phyloP scores from a whole-genome alignment of 2,888 invertebrate genomes.

The Liposcelis brunnea region DNA sequence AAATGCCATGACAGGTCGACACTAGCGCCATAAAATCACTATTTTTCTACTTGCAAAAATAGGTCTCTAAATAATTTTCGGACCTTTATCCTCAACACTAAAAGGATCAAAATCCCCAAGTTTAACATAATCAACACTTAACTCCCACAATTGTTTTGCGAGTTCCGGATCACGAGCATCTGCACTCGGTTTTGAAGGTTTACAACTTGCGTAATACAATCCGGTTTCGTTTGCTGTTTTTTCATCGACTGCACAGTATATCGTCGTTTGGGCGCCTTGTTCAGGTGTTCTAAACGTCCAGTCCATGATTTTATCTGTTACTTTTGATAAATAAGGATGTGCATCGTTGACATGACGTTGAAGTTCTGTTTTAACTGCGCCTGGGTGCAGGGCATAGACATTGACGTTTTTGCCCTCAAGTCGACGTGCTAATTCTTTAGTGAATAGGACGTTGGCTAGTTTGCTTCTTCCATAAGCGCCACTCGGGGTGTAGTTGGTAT shows the following conservation, averaged over 20 bases:
- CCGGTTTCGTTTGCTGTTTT: slow-evolving; percentile 28
- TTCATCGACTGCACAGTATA: slow-evolving; percentile 27
- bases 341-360: slow-evolving; percentile 16
- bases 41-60: too few relatives aligned
- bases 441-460: slow-evolving; percentile 27
- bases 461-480: slow-evolving; percentile 26
- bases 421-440: slow-evolving; percentile 23
- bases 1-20: too few relatives aligned
- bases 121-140: slow-evolving; percentile 17
- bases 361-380: slow-evolving; percentile 11
- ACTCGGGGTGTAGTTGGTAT: slow-evolving; percentile 8
- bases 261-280: slow-evolving; percentile 30
- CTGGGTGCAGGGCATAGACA: slow-evolving; percentile 14
- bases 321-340: slow-evolving; percentile 9
- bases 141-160: slow-evolving; percentile 19
- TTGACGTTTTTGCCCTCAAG: slow-evolving; percentile 19
- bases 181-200: slow-evolving; percentile 13
- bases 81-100: slow-evolving; percentile 3
- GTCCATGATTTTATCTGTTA: slow-evolving; percentile 22
- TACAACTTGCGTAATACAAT: slow-evolving; percentile 22
- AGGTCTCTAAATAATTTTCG: background rate
- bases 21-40: too few relatives aligned
- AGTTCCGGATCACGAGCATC: slow-evolving; percentile 16
- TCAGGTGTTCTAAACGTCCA: slow-evolving; percentile 22
- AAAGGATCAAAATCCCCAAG: slow-evolving; percentile 13